Conservation (phyloP, 2,113 vertebrate species). For the Dissostichus mawsoni region DNA sequence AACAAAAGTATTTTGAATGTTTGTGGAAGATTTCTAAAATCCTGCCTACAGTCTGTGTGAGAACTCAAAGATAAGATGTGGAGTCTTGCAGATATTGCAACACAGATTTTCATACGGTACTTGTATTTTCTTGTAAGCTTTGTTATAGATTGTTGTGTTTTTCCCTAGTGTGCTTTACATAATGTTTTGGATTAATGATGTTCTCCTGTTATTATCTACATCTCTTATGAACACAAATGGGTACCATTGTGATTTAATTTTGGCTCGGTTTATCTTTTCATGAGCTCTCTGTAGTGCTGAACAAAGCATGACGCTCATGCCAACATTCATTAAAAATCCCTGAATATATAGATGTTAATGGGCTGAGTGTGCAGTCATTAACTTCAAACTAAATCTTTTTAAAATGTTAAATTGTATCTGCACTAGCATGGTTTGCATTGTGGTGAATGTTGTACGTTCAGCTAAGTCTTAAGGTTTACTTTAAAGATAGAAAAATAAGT, state of each 20-base stretch:
- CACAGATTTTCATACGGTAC: no score
- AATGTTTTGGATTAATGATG: background rate
- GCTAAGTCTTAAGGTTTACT: background rate
- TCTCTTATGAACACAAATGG: background rate
- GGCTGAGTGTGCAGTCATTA: background rate
- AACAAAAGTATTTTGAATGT: no score
- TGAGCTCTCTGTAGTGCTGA: conserved; percentile 15
- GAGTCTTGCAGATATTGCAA: background rate
- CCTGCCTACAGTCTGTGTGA: background rate
- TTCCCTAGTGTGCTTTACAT: background rate
- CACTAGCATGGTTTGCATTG: no score
- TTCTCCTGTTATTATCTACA: background rate
- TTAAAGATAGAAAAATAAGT: background rate
- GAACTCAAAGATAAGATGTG: background rate
- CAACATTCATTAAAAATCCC: background rate
- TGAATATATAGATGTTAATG: conserved; percentile 14
- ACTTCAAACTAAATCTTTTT: background rate
- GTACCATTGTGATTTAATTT: background rate
- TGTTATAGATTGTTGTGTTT: background rate
- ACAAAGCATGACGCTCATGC: conserved; percentile 14
- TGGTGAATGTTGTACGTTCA: background rate
- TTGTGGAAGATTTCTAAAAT: no score
- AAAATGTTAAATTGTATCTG: background rate
- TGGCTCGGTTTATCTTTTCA: background rate
- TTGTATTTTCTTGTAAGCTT: no score